Evolutionary conservation across 2,113 vertebrate species (phyloP).

Genomic region (Carlito syrichta): DNA sequence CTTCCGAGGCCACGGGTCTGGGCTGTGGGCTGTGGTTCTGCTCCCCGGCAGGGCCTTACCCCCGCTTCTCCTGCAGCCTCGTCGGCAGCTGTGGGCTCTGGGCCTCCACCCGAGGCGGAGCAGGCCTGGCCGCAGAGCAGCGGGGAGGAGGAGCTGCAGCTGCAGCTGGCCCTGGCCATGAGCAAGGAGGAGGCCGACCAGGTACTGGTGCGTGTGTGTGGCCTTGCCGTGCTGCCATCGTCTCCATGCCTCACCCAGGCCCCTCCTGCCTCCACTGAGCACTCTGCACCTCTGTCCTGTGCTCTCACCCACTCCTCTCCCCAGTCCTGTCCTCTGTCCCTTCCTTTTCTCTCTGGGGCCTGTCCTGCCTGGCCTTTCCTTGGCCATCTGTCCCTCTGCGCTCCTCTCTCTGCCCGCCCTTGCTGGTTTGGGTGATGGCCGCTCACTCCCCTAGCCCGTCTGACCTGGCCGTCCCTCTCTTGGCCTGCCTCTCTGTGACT

Average conservation of each 20-base stretch:
- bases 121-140: constrained; percentile 95
- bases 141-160: constrained; percentile 93
- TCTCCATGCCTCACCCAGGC: not conserved
- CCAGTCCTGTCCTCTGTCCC: not conserved
- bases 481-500: constrained; percentile 59
- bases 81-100: constrained; percentile 66
- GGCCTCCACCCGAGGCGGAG: constrained; percentile 83
- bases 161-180: constrained; percentile 94
- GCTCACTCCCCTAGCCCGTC: not conserved
- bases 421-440: not conserved
- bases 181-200: constrained; percentile 96
- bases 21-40: not conserved
- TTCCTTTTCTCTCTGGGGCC: not conserved
- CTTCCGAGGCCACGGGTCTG: too few relatives aligned
- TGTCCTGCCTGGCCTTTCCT: not conserved
- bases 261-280: not conserved
- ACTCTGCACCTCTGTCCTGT: not conserved
- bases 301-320: not conserved
- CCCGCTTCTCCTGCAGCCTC: constrained; percentile 54
- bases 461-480: not conserved
- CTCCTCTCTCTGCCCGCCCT: not conserved
- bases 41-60: too few relatives aligned
- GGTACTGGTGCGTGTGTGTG: constrained; percentile 75
- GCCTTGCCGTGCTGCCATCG: not conserved
- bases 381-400: not conserved